Base-by-base conservation (phyloP, 2,113 vertebrate genomes). In the Stomatorhinus ivindoensis region DNA sequence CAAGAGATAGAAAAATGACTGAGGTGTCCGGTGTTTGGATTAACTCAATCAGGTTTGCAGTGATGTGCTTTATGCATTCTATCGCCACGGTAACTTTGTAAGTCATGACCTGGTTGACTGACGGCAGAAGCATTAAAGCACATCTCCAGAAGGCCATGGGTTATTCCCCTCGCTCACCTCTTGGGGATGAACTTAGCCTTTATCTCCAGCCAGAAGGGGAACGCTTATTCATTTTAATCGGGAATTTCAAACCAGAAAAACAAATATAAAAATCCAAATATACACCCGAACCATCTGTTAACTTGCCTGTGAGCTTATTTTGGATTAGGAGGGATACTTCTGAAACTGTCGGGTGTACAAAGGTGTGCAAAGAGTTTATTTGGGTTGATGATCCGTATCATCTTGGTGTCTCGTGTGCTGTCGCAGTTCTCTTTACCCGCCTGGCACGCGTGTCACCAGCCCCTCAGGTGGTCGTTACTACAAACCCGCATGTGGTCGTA, bases 71-170 rank as follows among this genome's bases (percentile, higher is more conserved):
- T 44, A 61, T 6, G 15, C 31, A 39, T 53, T 88, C 39, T 88
- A 39, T 50, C 2, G 19, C 82, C 53, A 61, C 17, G 10, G 55
- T 35, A 21, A 89, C 84, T 61, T 86, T 86, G 83, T 55, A 86
- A 86, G n/a, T 31, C 24, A 0, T 86, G 58, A 65, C 13, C 44
- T 53, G 42, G 24, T 15, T 86, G 82, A 86, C 39, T 89, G 88
- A 47, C n/a, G 31, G 53, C 17, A 39, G 31, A 65, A 58, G 13
- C 4, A 35, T 42, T 51, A 73, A 42, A 39, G 39, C 11, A 27
- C 39, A 89, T 89, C 82, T 85, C 51, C 31, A 53, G 58, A 47
- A 86, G 89, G 39, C 48, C 46, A 47, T 89, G 58, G n/a, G 27
- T 10, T 86, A 86, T 76, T 39, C 44, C 10, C 61, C n/a, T 4